phyloP scores from a whole-genome alignment of 2,113 vertebrate genomes.

The Paradoxurus hermaphroditus region DNA sequence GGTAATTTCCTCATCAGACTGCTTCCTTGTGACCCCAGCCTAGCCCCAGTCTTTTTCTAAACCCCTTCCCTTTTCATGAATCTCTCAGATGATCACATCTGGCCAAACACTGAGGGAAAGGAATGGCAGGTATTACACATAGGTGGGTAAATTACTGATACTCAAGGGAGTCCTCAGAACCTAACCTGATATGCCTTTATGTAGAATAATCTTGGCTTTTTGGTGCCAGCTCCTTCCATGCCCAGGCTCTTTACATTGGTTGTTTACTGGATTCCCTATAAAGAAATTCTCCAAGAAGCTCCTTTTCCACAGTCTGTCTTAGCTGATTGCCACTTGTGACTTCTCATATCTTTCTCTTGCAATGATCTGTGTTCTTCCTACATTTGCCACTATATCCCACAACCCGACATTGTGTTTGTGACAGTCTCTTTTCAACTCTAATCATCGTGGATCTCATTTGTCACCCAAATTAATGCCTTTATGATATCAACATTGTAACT shows the following conservation, averaged over 20 bases:
- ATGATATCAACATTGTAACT: conserved; percentile 46
- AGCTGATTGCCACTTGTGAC: conserved; percentile 35
- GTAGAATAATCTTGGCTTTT: conserved; percentile 15
- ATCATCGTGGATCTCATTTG: conserved; percentile 48
- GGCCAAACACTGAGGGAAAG: neutral
- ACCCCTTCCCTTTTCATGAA: neutral
- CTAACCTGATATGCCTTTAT: neutral
- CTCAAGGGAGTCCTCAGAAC: neutral
- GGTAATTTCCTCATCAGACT: neutral
- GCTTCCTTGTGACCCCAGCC: neutral
- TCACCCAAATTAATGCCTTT: conserved; percentile 57
- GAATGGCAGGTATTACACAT: neutral
- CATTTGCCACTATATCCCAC: neutral
- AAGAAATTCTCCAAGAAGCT: conserved; percentile 13
- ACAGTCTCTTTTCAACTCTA: conserved; percentile 12
- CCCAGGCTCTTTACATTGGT: neutral
- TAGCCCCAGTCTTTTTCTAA: neutral
- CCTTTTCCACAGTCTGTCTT: neutral
- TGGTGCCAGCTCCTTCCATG: neutral
- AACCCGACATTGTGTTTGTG: neutral
- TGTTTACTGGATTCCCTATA: neutral
- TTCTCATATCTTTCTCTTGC: conserved; percentile 25
- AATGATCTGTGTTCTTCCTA: conserved; percentile 49
- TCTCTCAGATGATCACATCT: neutral
- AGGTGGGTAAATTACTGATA: conserved; percentile 2